phyloP scores from a whole-genome alignment of 2,113 vertebrate genomes.

The rabbit (Oryctolagus cuniculus) region DNA sequence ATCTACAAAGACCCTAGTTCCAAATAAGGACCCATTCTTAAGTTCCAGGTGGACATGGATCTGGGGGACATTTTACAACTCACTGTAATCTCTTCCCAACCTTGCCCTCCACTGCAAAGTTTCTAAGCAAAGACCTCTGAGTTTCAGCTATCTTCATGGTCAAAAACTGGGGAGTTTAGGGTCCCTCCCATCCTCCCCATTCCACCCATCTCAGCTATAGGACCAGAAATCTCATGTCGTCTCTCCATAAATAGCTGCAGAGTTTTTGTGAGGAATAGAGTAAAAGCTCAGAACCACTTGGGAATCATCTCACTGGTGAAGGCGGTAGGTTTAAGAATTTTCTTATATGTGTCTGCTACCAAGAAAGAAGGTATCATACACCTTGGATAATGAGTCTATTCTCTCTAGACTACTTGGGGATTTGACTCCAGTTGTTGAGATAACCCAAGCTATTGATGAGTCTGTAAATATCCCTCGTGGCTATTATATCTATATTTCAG shows the following conservation, averaged over 20 bases:
- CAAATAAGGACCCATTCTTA: not conserved
- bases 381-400: constrained; percentile 10
- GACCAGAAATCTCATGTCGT: not conserved
- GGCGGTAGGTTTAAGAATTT: not conserved
- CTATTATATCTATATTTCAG: not conserved
- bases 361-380: not conserved
- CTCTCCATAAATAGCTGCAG: not conserved
- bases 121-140: not conserved
- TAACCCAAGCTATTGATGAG: not conserved
- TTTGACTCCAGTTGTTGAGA: not conserved
- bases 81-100: not conserved
- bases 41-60: not conserved
- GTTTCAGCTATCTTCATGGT: not conserved
- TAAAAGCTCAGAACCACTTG: not conserved
- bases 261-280: not conserved
- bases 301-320: not conserved
- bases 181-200: not conserved
- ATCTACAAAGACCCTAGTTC: not conserved
- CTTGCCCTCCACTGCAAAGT: not conserved
- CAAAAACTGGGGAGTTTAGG: not conserved
- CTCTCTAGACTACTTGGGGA: not conserved
- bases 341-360: not conserved
- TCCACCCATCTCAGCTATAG: not conserved
- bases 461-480: not conserved
- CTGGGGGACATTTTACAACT: not conserved